A percentile compares a stretch with the other conserved stretches of the same genome.
phyloP scores from a whole-genome alignment of 2,113 vertebrate genomes.

The Hypocryptadius cinnamomeus region DNA sequence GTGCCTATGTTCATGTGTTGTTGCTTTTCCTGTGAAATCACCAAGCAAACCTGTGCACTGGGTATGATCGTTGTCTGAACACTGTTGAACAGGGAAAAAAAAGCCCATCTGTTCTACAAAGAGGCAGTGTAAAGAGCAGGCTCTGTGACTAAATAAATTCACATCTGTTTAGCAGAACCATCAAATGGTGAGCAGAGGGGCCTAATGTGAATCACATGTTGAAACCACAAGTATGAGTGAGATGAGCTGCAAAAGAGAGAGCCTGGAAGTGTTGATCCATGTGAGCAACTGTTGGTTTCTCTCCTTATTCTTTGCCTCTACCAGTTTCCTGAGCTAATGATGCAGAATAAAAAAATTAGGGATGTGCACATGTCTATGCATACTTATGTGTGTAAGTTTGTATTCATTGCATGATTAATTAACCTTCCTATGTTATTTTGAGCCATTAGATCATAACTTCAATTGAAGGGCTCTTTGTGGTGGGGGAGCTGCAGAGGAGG shows the following conservation, averaged over 20 bases:
- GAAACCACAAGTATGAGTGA: constrained; percentile 57
- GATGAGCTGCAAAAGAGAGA: constrained; percentile 48
- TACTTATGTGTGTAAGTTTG: neutral
- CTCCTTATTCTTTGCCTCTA: neutral
- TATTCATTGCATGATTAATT: neutral
- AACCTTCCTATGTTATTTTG: neutral
- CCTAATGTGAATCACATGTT: constrained; percentile 60
- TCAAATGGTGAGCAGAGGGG: constrained; percentile 45
- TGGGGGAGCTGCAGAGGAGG: neutral
- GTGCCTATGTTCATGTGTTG: neutral
- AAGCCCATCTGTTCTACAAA: constrained; percentile 46
- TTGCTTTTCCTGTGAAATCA: neutral
- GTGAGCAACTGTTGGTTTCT: constrained; percentile 50
- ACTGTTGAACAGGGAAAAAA: neutral
- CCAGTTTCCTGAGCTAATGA: neutral
- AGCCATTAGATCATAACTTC: neutral
- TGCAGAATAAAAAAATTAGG: neutral
- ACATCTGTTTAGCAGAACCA: constrained; percentile 60
- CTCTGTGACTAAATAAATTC: constrained; percentile 58
- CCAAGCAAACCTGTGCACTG: neutral
- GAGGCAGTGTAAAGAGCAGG: constrained; percentile 39
- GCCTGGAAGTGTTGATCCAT: constrained; percentile 55
- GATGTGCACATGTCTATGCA: neutral
- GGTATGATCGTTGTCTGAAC: neutral
- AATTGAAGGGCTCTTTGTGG: neutral